These are phyloP conservation scores for Drosophila bocki DNA, from an alignment of 1,140 invertebrate genomes.

Conservation along the genomic window DNA sequence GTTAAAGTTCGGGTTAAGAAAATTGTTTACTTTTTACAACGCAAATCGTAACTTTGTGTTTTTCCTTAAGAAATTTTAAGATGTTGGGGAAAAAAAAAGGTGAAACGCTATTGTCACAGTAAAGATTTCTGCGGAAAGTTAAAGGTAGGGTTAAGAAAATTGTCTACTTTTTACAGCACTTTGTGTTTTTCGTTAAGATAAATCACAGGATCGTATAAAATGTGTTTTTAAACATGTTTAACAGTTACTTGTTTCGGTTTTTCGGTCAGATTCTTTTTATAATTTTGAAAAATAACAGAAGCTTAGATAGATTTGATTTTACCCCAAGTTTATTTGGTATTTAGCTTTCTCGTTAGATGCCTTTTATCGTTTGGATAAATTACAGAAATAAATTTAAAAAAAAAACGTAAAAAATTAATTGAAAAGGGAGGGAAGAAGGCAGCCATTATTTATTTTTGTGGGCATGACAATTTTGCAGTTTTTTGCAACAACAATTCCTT, in stretches of 20 bases:
- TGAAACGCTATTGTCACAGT: too few species aligned
- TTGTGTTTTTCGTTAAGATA: not conserved
- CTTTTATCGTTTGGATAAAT: not conserved
- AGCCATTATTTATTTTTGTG: not conserved
- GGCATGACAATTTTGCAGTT: not conserved
- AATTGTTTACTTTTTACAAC: not conserved
- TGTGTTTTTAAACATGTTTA: not conserved
- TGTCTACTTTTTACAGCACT: not conserved
- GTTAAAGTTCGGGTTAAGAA: not conserved
- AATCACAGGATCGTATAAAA: not conserved
- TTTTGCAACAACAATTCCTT: not conserved
- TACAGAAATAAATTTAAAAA: too few species aligned
- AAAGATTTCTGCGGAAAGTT: not conserved
- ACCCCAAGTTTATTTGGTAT: too few species aligned
- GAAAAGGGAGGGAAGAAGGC: not conserved
- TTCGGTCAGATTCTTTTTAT: too few species aligned
- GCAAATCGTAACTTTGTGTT: not conserved
- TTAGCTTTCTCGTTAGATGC: not conserved
- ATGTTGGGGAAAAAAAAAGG: too few species aligned
- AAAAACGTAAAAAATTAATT: too few species aligned
- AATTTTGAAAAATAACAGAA: too few species aligned
- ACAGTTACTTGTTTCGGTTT: too few species aligned
- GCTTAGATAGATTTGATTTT: too few species aligned
- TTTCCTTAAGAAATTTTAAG: not conserved
- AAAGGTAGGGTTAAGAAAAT: not conserved